Conservation (phyloP, 2,888 invertebrate species). For the Conops quadrifasciatus region DNA sequence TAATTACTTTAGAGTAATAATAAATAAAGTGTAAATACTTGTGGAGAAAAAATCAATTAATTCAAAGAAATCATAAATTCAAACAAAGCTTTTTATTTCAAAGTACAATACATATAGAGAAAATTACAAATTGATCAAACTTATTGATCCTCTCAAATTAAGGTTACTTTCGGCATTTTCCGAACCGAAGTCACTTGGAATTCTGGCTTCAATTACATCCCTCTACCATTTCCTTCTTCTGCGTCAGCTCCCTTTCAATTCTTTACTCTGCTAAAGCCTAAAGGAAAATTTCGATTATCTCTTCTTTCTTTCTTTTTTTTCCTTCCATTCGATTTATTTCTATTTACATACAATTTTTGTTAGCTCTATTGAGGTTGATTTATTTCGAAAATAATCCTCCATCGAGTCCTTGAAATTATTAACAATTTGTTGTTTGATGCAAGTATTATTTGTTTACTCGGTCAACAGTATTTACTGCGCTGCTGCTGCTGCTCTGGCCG, state of each 20-base stretch:
- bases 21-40: too few relatives aligned
- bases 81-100: too few relatives aligned
- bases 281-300: not conserved
- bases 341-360: constrained; percentile 25
- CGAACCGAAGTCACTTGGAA: too few relatives aligned
- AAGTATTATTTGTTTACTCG: constrained; percentile 24
- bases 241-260: not conserved
- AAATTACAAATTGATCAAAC: too few relatives aligned
- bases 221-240: not conserved
- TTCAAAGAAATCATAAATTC: too few relatives aligned
- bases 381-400: constrained; percentile 7
- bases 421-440: constrained; percentile 27
- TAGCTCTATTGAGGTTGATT: constrained; percentile 28
- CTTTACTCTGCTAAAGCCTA: not conserved
- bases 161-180: too few relatives aligned
- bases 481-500: not conserved
- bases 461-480: constrained; percentile 9
- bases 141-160: too few relatives aligned
- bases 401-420: constrained; percentile 14
- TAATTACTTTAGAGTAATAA: too few relatives aligned
- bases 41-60: too few relatives aligned
- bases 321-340: constrained; percentile 18
- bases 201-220: too few relatives aligned
- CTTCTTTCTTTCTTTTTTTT: not conserved
- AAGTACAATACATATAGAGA: too few relatives aligned